phyloP scores from a whole-genome alignment of 2,113 vertebrate species.

The Leucoraja erinaceus region DNA sequence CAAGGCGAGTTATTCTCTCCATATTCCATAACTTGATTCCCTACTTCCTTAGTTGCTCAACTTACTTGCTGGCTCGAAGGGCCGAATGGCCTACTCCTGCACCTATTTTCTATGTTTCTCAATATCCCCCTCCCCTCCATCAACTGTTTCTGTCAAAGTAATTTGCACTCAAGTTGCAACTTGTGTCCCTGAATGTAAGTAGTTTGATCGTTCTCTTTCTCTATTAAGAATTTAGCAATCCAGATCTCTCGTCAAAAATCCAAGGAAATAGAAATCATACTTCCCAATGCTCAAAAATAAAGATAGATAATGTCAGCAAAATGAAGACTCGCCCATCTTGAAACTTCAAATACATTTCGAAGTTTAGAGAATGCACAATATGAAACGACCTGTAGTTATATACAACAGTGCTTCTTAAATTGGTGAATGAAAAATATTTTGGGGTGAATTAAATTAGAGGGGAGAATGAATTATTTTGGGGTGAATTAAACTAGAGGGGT shows the following conservation, averaged over 20 bases:
- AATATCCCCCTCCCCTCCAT: too few relatives aligned
- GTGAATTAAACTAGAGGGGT: too few relatives aligned
- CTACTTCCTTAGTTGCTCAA: too few relatives aligned
- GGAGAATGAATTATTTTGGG: too few relatives aligned
- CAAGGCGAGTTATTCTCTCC: neutral
- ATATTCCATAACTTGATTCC: neutral
- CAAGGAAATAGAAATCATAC: neutral
- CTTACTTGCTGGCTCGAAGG: too few relatives aligned
- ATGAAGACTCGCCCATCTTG: neutral
- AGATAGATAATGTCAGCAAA: neutral
- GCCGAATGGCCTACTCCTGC: too few relatives aligned
- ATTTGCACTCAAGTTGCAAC: neutral
- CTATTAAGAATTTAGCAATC: neutral
- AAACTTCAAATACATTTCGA: neutral
- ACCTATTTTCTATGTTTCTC: neutral
- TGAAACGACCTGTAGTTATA: neutral
- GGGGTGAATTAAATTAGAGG: too few relatives aligned
- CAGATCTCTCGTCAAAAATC: neutral
- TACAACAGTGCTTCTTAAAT: too few relatives aligned
- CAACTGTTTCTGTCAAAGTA: neutral
- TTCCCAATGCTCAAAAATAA: neutral
- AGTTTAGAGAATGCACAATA: neutral
- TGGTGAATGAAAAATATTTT: too few relatives aligned
- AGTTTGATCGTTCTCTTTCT: neutral
- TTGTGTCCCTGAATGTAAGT: neutral